Base-by-base conservation (phyloP, 2,888 invertebrate genomes). In the Erpobdella octoculata region DNA sequence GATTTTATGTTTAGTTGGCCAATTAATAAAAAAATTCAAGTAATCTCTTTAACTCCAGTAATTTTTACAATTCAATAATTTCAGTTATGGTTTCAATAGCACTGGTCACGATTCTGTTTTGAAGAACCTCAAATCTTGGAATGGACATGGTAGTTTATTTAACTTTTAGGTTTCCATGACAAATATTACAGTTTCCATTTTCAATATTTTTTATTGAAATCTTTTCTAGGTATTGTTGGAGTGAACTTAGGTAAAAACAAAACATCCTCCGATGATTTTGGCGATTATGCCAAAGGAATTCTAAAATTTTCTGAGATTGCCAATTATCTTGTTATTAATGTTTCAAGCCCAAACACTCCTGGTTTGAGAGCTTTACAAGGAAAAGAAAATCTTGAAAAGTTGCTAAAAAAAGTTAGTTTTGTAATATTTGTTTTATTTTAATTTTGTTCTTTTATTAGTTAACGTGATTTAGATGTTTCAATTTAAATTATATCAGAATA, bases 231-330 rank as follows among this genome's bases (percentile, higher is more conserved):
- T 4, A 83, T 93, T 6, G 79, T 96, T 71, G 98, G 97, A 6
- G 88, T 98, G 0, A 99, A 98, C 86, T 86, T 99, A 73, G 98
- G 98, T 0, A 94, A 93, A 84, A 99, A 99, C 84, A 96, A 95
- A 84, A 84, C 85, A 0, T 90, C 93, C 0, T 80, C 84, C 35
- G 88, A 91, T 84, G 87, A 91, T 0, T 85, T 87, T 15, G 84
- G 86, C 12, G 96, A 97, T 84, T 97, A 94, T 81, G 87, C 89
- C n/a, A 69, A 28, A 69, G 97, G 98, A 9, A 88, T 97, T 0
- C 84, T 88, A 74, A 88, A 87, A 77, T 96, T 98, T 84, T 89
- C 89, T 31, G 85, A 88, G 38, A 83, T 91, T 53, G 92, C 94
- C 1, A 95, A 97, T 84, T 98, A 98, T 84, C 88, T 97, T 78